These are phyloP conservation scores for Salpingus planirostris DNA, from an alignment of 2,888 invertebrate genomes.

Conservation along the genomic window DNA sequence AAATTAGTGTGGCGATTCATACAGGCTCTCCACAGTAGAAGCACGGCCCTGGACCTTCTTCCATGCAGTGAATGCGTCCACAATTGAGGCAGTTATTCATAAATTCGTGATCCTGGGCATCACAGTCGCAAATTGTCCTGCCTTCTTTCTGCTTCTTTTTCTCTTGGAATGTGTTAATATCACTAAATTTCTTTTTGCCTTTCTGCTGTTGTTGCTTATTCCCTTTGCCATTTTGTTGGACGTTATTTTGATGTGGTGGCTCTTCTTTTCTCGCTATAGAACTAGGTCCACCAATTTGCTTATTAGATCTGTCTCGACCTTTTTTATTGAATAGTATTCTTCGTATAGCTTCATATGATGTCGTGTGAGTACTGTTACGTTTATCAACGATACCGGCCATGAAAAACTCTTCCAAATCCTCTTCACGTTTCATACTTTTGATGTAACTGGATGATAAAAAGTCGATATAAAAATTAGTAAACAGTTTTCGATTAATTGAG, in stretches of 20 bases:
- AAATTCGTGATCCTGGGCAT: constrained; percentile 81
- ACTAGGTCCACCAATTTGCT: no score
- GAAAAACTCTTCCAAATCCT: constrained; percentile 64
- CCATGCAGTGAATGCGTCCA: constrained; percentile 89
- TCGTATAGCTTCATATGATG: constrained; percentile 47
- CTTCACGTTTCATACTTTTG: constrained; percentile 57
- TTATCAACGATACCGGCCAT: constrained; percentile 65
- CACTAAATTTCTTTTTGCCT: constrained; percentile 28
- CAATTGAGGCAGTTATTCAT: constrained; percentile 91
- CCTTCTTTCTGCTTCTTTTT: constrained; percentile 28
- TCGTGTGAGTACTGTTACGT: constrained; percentile 55
- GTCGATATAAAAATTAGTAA: no score
- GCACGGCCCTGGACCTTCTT: constrained; percentile 96
- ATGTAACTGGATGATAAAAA: constrained; percentile 53
- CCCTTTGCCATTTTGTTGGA: not conserved
- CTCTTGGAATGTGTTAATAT: constrained; percentile 26
- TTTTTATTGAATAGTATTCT: constrained; percentile 31
- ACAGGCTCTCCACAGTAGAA: constrained; percentile 76
- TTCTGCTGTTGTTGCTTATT: constrained; percentile 11
- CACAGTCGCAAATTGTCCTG: constrained; percentile 81
- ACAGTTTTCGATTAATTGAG: no score
- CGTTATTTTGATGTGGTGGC: constrained; percentile 2
- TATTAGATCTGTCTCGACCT: constrained; percentile 5
- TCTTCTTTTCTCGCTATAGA: no score
- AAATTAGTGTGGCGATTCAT: not conserved